Evolutionary conservation across 2,113 vertebrate genomes (phyloP), one percentile per base, ranked within the genome.

Genomic region (Addax nasomaculatus): DNA sequence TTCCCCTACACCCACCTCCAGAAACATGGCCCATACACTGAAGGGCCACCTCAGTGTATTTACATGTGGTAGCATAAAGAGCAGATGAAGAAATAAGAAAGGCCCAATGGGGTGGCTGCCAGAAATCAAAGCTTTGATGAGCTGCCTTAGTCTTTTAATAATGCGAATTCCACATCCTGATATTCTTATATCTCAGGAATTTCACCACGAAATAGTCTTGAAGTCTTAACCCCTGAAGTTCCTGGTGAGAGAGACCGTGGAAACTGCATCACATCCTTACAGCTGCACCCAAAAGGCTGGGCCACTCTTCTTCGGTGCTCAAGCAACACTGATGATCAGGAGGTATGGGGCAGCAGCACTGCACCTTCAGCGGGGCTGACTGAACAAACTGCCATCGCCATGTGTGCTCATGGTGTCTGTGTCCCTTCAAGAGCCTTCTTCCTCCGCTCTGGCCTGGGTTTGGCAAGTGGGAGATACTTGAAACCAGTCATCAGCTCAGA

Each of bases 261-360:
- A 23, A 99, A 99, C 97, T 99, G 99, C 98, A 99, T 99, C 98
- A 99, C 99, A 0, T 99, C 99, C 0, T 99, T 99, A 90, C 99
- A 99, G 98, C 99, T 99, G 36, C 99, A 99, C 62, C 99, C 99
- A 1, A 99, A 99, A 98, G 99, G 99, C 89, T 99, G 99, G 99
- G 99, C 99, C 94, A 99, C 99, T 0, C 99, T 99, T 95, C 99
- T 99, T 85, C 99, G 99, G 14, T 99, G 99, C 98, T 99, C 99
- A 94, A 99, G 99, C 99, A 99, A 99, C 99, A 99, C 99, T 88
- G 99, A 99, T 45, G 99, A 99, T 97, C 99, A 99, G 97, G 99
- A 99, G 99, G 99, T 99, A 98, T 93, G 17, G 15, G 64, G 47
- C 80, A 13, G 2, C 88, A 73, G n/a, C 3, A 3, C 39, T 57